Base-by-base conservation (phyloP, 2,113 vertebrate genomes). In the Cyanocitta stelleri region DNA sequence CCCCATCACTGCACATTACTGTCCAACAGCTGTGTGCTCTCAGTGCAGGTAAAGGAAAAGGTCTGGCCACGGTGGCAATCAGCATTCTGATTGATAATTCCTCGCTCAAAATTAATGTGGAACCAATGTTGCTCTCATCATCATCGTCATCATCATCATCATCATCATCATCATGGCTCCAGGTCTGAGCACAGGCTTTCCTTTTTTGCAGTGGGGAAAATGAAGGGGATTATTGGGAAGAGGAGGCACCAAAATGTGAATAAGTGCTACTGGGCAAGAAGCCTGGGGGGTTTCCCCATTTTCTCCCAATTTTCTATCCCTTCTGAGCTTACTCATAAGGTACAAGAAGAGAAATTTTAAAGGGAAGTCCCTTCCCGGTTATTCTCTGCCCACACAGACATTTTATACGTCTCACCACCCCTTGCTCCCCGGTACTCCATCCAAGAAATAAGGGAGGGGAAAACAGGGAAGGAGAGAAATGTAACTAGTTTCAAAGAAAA, bases 401-500 rank as follows among this genome's bases (percentile, higher is more conserved):
- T 32, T 41, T 81, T 75, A 22, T 51, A 55, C 30, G 69, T 54
- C 62, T 92, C 52, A 39, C 33, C 43, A 55, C 12, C 10, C 48
- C 33, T 67, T 11, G 0, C 10, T 77, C 63, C 35, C 21, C 1
- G 0, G 33, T 81, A 23, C 48, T 85, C 41, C 37, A 58, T 61
- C 87, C 75, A 23, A 90, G 59, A 83, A 73, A 61, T 10, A 15
- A 14, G 4, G 41, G 13, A 72, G 49, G 35, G 54, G 66, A 72
- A 64, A 56, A 39, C 1, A 3, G 19, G 51, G 48, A 72, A 61
- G 30, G 33, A 24, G 46, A 51, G 48, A 32, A 55, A 61, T 2
- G 5, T 20, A 85, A 75, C 66, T 41, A 7, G 19, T 94, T 93
- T 85, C 69, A 94, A 94, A 97, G 49, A 51, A 85, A 48, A 91